phyloP scores from a whole-genome alignment of 2,888 invertebrate species.

The Dryocosmus kuriphilus region DNA sequence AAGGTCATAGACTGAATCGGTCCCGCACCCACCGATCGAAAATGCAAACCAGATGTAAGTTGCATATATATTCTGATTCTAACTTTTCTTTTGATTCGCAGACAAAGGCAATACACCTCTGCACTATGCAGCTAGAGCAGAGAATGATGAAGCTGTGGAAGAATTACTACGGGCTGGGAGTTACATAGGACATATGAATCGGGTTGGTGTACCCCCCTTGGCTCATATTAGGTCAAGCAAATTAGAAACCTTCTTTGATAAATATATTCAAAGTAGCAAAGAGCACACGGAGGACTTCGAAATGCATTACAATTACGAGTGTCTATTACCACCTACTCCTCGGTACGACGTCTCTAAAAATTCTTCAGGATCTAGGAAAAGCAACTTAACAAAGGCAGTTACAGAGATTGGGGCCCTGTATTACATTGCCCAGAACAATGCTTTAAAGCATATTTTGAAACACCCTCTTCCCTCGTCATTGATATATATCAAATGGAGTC shows the following conservation, averaged over 20 bases:
- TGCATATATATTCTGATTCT: not conserved
- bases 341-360: not conserved
- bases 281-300: conserved; percentile 85
- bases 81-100: conserved; percentile 46
- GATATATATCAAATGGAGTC: conserved; percentile 89
- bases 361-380: not conserved
- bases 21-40: no score
- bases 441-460: conserved; percentile 84
- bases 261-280: conserved; percentile 84
- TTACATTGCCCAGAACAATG: conserved; percentile 85
- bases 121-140: conserved; percentile 87
- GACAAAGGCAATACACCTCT: conserved; percentile 84
- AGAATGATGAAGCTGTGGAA: conserved; percentile 82
- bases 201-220: conserved; percentile 84
- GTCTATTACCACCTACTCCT: conserved; percentile 81
- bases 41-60: not conserved
- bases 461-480: conserved; percentile 91
- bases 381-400: not conserved
- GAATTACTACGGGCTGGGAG: conserved; percentile 85
- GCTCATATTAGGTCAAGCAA: conserved; percentile 85
- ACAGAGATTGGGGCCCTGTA: conserved; percentile 86
- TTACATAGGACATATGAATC: conserved; percentile 84
- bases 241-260: conserved; percentile 86
- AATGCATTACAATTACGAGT: conserved; percentile 86
- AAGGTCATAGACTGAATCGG: no score